A percentile compares a stretch with the other conserved stretches of the same genome.
Evolutionary conservation across 2,888 invertebrate species (phyloP).

Genomic region (Rhamnusium bicolor): DNA sequence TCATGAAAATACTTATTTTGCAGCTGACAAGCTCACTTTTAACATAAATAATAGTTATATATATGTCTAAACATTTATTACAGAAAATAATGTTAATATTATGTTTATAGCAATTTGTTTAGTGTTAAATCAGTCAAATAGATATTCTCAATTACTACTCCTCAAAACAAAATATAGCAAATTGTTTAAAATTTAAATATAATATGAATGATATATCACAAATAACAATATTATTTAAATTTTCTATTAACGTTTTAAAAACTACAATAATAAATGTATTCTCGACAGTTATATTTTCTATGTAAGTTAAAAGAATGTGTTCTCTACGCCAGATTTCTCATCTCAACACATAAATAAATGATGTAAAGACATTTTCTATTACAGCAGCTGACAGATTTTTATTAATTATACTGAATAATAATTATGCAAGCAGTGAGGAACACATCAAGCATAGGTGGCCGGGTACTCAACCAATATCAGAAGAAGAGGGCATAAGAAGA

Average conservation of each 20-base stretch:
- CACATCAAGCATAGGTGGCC: constrained; percentile 44
- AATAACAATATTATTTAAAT: neutral
- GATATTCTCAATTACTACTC: no score
- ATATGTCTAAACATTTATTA: no score
- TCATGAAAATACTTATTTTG: no score
- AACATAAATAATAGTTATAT: no score
- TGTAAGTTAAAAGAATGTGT: neutral
- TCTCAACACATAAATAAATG: constrained; percentile 23
- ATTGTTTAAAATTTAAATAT: no score
- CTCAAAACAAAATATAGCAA: no score
- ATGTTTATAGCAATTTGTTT: no score
- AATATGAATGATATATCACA: neutral
- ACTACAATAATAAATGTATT: neutral
- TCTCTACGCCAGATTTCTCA: neutral
- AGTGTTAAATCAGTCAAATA: no score
- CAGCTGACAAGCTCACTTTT: no score
- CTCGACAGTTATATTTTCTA: neutral
- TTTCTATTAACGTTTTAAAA: neutral
- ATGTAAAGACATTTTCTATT: constrained; percentile 51
- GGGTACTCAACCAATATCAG: constrained; percentile 4
- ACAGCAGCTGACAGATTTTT: constrained; percentile 53
- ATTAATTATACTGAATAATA: constrained; percentile 53
- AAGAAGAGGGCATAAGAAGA: constrained; percentile 14
- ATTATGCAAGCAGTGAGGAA: constrained; percentile 49
- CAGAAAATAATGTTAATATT: no score